A percentile compares a stretch with the other conserved stretches of the same genome.
These are phyloP conservation scores for Drosophila fulvimacula DNA, from an alignment of 2,888 invertebrate species.

Conservation along the genomic window DNA sequence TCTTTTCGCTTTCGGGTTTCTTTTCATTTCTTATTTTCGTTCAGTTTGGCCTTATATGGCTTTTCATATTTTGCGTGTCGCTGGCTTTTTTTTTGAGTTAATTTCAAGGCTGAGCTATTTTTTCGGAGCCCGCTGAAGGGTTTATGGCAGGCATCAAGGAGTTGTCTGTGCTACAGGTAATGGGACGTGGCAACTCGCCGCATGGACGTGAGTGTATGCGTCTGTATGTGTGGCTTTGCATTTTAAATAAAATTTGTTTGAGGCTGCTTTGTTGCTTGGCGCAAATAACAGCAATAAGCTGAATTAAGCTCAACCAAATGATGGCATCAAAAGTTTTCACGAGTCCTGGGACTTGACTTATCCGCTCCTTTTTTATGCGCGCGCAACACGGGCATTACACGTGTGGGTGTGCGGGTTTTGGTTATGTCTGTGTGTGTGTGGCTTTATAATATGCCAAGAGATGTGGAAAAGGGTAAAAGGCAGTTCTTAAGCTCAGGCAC, in stretches of 20 bases:
- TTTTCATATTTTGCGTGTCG: slow-evolving; percentile 56
- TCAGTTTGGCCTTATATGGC: slow-evolving; percentile 22
- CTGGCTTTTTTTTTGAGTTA: slow-evolving; percentile 67
- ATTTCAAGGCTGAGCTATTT: slow-evolving; percentile 80
- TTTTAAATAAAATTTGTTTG: slow-evolving; percentile 69
- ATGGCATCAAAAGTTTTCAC: slow-evolving; percentile 67
- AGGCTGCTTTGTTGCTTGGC: slow-evolving; percentile 50
- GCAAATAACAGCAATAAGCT: slow-evolving; percentile 75
- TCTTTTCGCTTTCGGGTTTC: slow-evolving; percentile 11
- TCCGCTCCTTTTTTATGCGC: slow-evolving; percentile 21
- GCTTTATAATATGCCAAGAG: slow-evolving; percentile 38
- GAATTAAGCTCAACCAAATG: slow-evolving; percentile 67
- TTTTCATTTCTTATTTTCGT: slow-evolving; percentile 11
- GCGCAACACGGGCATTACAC: slow-evolving; percentile 28
- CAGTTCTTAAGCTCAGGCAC: slow-evolving; percentile 37
- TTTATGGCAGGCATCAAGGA: slow-evolving; percentile 55
- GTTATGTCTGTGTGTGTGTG: slow-evolving; percentile 20
- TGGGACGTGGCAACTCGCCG: slow-evolving; percentile 41
- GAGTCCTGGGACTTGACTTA: slow-evolving; percentile 51
- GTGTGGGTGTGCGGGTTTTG: slow-evolving; percentile 17
- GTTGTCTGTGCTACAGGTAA: slow-evolving; percentile 63
- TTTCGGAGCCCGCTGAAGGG: slow-evolving; percentile 55
- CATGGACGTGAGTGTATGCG: slow-evolving; percentile 15
- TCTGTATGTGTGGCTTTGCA: slow-evolving; percentile 52
- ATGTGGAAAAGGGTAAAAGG: neutral